Conservation (phyloP, 2,797 vertebrate species). For the Smutsia temminckii region DNA sequence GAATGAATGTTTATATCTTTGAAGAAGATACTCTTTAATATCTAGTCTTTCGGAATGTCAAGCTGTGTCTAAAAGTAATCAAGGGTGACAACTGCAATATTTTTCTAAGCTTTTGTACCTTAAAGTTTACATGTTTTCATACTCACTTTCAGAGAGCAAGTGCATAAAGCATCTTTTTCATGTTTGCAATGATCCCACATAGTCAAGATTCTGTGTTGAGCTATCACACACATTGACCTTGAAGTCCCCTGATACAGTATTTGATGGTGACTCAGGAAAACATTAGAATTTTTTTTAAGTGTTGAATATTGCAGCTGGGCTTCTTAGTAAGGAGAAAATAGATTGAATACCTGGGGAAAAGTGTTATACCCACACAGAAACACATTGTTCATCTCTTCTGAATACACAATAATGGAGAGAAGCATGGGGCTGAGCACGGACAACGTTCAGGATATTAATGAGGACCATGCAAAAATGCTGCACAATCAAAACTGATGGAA, state of each 20-base stretch:
- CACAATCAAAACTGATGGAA: conserved; percentile 14
- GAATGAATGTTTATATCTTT: conserved; percentile 48
- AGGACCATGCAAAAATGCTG: neutral
- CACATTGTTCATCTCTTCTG: conserved; percentile 56
- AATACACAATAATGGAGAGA: conserved; percentile 46
- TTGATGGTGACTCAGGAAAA: conserved; percentile 50
- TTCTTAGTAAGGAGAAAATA: conserved; percentile 76
- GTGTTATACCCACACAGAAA: conserved; percentile 9
- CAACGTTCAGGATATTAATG: neutral
- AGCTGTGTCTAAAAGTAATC: conserved; percentile 57
- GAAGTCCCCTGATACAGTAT: conserved; percentile 65
- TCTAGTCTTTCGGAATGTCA: conserved; percentile 50
- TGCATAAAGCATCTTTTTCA: conserved; percentile 64
- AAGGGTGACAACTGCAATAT: conserved; percentile 45
- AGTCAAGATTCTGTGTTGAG: conserved; percentile 67
- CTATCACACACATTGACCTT: conserved; percentile 75
- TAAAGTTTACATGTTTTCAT: conserved; percentile 68
- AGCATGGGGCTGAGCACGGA: conserved; percentile 35
- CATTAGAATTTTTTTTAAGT: conserved; percentile 38
- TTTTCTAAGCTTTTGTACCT: conserved; percentile 51
- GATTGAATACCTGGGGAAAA: conserved; percentile 69
- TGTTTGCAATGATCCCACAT: conserved; percentile 64
- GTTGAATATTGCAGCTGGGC: conserved; percentile 62
- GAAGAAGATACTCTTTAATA: conserved; percentile 61
- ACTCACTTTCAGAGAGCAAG: conserved; percentile 54